Conservation (phyloP, 2,113 vertebrate species). For the Rhizomys pruinosus region DNA sequence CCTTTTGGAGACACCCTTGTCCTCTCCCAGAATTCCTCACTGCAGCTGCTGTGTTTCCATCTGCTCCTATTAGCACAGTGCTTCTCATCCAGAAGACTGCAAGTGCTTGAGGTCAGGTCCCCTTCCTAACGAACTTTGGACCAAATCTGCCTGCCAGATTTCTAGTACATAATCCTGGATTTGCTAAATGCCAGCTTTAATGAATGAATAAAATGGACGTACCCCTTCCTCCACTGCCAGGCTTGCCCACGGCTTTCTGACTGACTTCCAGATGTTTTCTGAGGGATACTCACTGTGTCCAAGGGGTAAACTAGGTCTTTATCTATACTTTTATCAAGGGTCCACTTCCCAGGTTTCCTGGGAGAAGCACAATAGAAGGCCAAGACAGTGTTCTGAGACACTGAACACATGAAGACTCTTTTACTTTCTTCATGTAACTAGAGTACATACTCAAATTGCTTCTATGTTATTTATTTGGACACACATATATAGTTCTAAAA, state of each 20-base stretch:
- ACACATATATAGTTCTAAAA: neutral
- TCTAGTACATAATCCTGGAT: neutral
- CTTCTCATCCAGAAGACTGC: neutral
- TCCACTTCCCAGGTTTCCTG: neutral
- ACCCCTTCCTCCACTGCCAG: neutral
- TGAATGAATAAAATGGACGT: neutral
- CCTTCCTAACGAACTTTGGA: neutral
- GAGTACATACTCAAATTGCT: neutral
- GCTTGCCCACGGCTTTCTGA: neutral
- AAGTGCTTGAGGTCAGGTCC: neutral
- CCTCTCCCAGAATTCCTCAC: neutral
- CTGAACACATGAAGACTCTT: neutral
- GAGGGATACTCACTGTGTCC: neutral
- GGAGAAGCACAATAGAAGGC: neutral
- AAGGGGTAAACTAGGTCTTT: neutral
- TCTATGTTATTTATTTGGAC: conserved; percentile 5
- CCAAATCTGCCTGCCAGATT: neutral
- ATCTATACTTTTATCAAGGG: neutral
- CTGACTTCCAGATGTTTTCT: neutral
- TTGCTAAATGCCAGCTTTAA: neutral
- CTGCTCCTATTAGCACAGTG: neutral
- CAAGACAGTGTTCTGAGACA: neutral
- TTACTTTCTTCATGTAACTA: neutral
- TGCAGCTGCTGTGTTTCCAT: neutral
- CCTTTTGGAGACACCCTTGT: neutral